phyloP scores from a whole-genome alignment of 1,140 invertebrate genomes.

The Hycleus cichorii region DNA sequence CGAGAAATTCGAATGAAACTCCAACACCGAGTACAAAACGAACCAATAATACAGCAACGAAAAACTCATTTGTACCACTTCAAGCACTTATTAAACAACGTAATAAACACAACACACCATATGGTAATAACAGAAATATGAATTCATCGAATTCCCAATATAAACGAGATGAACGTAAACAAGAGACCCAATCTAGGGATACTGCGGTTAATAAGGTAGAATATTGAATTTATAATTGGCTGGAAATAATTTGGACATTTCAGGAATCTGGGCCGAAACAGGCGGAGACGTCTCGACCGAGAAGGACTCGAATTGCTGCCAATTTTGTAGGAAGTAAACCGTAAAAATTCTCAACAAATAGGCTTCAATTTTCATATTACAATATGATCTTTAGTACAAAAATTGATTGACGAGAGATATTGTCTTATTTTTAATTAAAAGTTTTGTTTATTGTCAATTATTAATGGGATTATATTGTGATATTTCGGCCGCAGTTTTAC shows the following conservation, averaged over 20 bases:
- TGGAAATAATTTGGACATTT: slow-evolving; percentile 22
- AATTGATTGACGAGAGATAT: no score
- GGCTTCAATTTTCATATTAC: no score
- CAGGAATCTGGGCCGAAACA: not conserved
- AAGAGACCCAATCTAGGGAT: slow-evolving; percentile 10
- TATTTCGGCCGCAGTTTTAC: no score
- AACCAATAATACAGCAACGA: slow-evolving; percentile 15
- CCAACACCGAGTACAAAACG: slow-evolving; percentile 7
- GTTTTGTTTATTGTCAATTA: no score
- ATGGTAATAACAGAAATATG: no score
- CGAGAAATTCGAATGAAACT: not conserved
- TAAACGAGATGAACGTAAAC: not conserved
- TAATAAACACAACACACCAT: slow-evolving; percentile 12
- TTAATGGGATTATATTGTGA: no score
- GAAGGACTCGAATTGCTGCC: slow-evolving; percentile 48
- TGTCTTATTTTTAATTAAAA: no score
- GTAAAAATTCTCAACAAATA: no score
- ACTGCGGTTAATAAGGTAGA: slow-evolving; percentile 2
- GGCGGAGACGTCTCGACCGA: slow-evolving; percentile 29
- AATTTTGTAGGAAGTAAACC: slow-evolving; percentile 36
- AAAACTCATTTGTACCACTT: slow-evolving; percentile 6
- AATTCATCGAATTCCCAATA: no score
- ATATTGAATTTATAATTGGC: not conserved
- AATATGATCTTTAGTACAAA: no score
- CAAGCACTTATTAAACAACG: slow-evolving; percentile 10